Base-by-base conservation (phyloP, 2,888 invertebrate species). In the Ochropleura plecta region DNA sequence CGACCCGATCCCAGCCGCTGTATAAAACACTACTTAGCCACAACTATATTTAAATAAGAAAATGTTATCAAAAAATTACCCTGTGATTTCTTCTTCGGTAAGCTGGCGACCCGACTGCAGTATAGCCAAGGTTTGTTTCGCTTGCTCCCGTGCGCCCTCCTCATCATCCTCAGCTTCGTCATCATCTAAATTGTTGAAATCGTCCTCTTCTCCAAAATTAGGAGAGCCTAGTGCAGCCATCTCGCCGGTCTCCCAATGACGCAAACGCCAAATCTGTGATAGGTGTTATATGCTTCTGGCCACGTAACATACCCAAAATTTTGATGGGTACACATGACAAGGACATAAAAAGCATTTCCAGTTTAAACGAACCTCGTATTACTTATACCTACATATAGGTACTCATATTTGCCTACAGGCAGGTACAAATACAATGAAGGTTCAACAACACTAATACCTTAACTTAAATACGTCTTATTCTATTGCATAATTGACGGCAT, bases 231-330 rank as follows among this genome's bases (percentile, higher is more conserved):
- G 81, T 1, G 86, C 93, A 16, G 92, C 90, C 0, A 84, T 90
- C 83, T 96, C 96, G 18, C 95, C 95, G 12, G 76, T 78, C 44
- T 94, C 93, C 95, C 95, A 94, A 62, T 96, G 95, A 1, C 77
- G 79, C 10, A 95, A 83, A 14, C 95, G 94, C 92, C 93, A 93
- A 9, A 87, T 78, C 96, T 95, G 66, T 57, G 73, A 59, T 53
- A 60, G 42, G 8, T 46, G n/a, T 42, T 4, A 40, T 42, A 40
- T 14, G 55, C 14, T 40, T 40, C 59, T 1, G 16, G 42, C 18
- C 5, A 60, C 5, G 40, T 42, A 18, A 18, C 60, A 9, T 20
- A 42, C 18, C 10, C 42, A 42, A 18, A 42, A 18, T 42, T 60
- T 18, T 42, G 44, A 44, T 44, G n/a, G 18, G 10, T 60, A 42